Evolutionary conservation across 2,113 vertebrate genomes (phyloP).

Genomic region (Azemiops feae): DNA sequence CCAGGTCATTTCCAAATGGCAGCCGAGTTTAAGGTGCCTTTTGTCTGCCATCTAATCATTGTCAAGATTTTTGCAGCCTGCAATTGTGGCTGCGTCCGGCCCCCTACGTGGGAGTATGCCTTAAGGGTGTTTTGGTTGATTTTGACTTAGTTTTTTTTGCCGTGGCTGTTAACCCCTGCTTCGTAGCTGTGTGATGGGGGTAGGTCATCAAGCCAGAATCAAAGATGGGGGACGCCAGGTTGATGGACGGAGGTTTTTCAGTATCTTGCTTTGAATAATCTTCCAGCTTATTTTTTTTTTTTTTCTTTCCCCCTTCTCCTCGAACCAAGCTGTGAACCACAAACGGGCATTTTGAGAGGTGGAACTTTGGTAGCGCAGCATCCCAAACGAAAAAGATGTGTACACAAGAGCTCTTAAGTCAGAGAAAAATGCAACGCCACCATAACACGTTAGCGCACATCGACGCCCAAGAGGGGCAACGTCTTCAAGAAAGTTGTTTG

Average conservation of each 20-base stretch:
- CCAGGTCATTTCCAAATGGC: background rate
- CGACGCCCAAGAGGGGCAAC: background rate
- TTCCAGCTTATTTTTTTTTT: background rate
- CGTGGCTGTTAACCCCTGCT: background rate
- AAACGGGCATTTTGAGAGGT: background rate
- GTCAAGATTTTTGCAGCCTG: background rate
- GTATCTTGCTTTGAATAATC: too few relatives aligned
- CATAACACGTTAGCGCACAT: background rate
- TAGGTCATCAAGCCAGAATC: background rate
- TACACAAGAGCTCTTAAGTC: background rate
- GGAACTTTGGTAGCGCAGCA: background rate
- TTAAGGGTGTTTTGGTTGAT: background rate
- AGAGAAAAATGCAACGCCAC: background rate
- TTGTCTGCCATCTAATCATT: background rate
- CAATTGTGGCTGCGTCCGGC: background rate
- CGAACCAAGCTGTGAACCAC: background rate
- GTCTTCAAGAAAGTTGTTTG: background rate
- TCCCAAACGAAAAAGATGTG: background rate
- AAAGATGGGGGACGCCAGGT: background rate
- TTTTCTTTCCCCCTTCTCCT: background rate
- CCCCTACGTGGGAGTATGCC: fast-evolving
- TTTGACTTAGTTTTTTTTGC: background rate
- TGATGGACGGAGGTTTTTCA: background rate
- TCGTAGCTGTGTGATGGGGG: background rate
- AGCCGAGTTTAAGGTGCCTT: background rate